Evolutionary conservation across 2,797 vertebrate genomes (phyloP), one percentile per base, ranked within the genome.

Genomic region (Acipenser transmontanus): DNA sequence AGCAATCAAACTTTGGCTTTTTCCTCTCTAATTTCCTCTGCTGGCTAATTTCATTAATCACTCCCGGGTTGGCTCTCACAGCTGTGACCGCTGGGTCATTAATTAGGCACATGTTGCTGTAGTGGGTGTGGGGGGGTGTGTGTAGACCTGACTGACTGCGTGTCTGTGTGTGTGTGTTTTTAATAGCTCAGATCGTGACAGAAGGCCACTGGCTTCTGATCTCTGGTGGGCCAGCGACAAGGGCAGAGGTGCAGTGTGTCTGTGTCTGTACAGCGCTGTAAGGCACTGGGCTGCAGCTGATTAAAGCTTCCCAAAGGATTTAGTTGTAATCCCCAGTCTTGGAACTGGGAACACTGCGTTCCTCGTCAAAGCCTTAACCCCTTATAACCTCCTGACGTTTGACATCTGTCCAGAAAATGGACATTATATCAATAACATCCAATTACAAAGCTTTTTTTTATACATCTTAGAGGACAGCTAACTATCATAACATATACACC

Each of bases 11-110:
- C 89, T 89, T 88, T 88, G 89, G 87, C 88, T 90, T 90, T 69
- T 90, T 88, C 84, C 87, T 87, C 86, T 87, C 84, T 90, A 88
- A 87, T 91, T 89, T 92, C 89, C 88, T 90, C 86, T 89, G 85
- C 87, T 85, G 89, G 91, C 89, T 92, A 92, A 92, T 92, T 92
- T 91, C 91, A 92, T 92, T 92, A 92, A 92, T 92, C 89, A 92
- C 89, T 89, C 87, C 85, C 86, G 86, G 88, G 88, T 87, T 88
- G 79, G 83, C 87, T 87, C 87, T 85, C 87, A 88, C 88, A 90
- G 89, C 88, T 91, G 89, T 76, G 85, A 89, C 88, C 83, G 81
- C 85, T 85, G 87, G 87, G 89, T 88, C 88, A 89, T 91, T 91
- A 91, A 92, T 92, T 90, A 91, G 88, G 82, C 85, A 74, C 69